Evolutionary conservation across 2,888 invertebrate species (phyloP).

Genomic region (Cataglyphis cursor): DNA sequence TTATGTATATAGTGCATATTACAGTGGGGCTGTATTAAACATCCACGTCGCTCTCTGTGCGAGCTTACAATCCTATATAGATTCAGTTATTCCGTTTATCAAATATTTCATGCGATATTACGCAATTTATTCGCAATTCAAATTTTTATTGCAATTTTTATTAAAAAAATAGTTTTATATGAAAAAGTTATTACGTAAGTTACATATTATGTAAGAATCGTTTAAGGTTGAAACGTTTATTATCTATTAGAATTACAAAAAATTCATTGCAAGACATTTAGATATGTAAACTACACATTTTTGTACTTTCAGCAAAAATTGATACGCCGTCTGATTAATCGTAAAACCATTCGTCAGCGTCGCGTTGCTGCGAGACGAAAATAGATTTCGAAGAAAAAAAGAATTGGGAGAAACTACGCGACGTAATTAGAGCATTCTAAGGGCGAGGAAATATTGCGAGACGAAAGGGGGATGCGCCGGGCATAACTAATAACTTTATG

Average conservation of each 20-base stretch:
- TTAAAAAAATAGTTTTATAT: not conserved
- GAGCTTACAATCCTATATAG: conserved; percentile 17
- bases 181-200: not conserved
- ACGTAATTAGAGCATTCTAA: conserved; percentile 40
- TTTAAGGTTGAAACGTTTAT: not conserved
- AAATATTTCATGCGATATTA: conserved; percentile 31
- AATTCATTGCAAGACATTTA: not conserved
- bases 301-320: not conserved
- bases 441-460: conserved; percentile 19
- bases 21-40: conserved; percentile 69
- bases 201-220: not conserved
- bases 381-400: conserved; percentile 3
- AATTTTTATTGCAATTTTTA: not conserved
- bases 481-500: conserved; percentile 81
- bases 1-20: conserved; percentile 82
- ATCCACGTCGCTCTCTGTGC: conserved; percentile 55
- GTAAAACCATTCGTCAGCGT: conserved; percentile 12
- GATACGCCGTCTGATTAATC: not conserved
- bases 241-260: not conserved
- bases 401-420: not conserved
- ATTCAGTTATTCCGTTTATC: conserved; percentile 25
- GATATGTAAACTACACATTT: not conserved
- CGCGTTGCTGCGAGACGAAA: not conserved
- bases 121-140: not conserved
- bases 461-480: conserved; percentile 14